Evolutionary conservation across 64 coral and sea anemone genomes (phyloP).

Genomic region (Dendrophyllia cribrosa): DNA sequence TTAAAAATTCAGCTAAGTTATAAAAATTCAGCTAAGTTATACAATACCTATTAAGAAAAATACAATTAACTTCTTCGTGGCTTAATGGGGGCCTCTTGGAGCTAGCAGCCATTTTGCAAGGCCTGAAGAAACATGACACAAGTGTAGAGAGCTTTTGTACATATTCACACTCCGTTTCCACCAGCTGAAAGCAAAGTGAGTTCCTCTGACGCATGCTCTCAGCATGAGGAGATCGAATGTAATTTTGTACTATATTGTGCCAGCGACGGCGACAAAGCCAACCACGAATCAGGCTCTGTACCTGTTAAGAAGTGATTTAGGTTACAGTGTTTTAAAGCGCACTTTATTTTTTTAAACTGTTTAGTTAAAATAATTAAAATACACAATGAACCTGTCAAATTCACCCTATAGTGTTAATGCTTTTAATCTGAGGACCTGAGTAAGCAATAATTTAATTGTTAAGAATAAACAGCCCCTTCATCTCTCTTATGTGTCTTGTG

Average conservation of each 20-base stretch:
- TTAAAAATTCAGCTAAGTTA: not conserved
- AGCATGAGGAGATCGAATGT: slow-evolving; percentile 97
- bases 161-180: slow-evolving; percentile 92
- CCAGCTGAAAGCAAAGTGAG: slow-evolving; percentile 88
- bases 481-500: no score
- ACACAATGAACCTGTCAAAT: no score
- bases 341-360: not conserved
- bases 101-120: slow-evolving; percentile 97
- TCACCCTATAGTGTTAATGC: no score
- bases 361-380: no score
- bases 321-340: not conserved
- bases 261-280: slow-evolving; percentile 99
- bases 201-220: slow-evolving; percentile 98
- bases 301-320: slow-evolving; percentile 69
- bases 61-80: slow-evolving; percentile 98
- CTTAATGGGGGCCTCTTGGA: slow-evolving; percentile 91
- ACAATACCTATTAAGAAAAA: slow-evolving; percentile 97
- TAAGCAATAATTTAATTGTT: no score
- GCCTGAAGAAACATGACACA: slow-evolving; percentile 92
- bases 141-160: slow-evolving; percentile 87
- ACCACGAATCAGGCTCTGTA: slow-evolving; percentile 95
- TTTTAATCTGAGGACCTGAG: no score
- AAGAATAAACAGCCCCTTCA: no score
- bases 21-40: not conserved
- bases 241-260: slow-evolving; percentile 98